Percentiles rank a stretch among this genome's conserved stretches.
These are phyloP conservation scores for Mola mola DNA, from an alignment of 2,113 vertebrate species.

Conservation along the genomic window DNA sequence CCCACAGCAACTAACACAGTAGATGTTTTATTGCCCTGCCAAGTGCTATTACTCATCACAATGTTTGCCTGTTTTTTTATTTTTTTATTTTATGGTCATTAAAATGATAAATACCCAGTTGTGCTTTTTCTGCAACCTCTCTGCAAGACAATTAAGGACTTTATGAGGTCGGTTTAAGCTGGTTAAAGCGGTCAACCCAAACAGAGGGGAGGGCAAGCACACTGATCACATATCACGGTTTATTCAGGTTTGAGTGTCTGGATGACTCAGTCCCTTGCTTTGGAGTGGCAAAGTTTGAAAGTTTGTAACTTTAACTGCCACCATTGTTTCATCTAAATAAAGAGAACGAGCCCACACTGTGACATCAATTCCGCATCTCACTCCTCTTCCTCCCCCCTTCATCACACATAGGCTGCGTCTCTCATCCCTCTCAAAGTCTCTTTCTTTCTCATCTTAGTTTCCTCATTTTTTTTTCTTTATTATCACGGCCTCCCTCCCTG, in stretches of 20 bases:
- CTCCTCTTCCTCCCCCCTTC: neutral
- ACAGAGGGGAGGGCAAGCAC: conserved; percentile 2
- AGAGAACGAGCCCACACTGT: conserved; percentile 30
- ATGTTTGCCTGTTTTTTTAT: too few species aligned
- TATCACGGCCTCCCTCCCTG: conserved; percentile 12
- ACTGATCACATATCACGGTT: conserved; percentile 20
- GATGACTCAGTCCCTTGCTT: conserved; percentile 24
- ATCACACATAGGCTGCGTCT: neutral
- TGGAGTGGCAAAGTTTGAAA: conserved; percentile 21
- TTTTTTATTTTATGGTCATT: too few species aligned
- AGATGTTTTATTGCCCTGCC: too few species aligned
- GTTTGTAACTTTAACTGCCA: conserved; percentile 39
- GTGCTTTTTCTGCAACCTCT: neutral
- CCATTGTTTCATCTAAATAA: conserved; percentile 49
- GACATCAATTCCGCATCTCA: conserved; percentile 26
- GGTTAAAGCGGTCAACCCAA: neutral
- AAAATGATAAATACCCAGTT: too few species aligned
- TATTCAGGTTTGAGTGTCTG: too few species aligned
- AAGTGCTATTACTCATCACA: too few species aligned
- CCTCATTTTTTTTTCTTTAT: neutral
- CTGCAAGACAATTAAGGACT: neutral
- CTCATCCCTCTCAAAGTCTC: conserved; percentile 1
- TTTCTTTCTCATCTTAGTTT: conserved; percentile 10
- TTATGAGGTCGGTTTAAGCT: too few species aligned
- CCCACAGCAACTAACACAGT: conserved; percentile 36